A percentile compares a stretch with the other conserved stretches of the same genome.
Evolutionary conservation across 2,113 vertebrate species (phyloP).

Genomic region (Ceyx margarethae): DNA sequence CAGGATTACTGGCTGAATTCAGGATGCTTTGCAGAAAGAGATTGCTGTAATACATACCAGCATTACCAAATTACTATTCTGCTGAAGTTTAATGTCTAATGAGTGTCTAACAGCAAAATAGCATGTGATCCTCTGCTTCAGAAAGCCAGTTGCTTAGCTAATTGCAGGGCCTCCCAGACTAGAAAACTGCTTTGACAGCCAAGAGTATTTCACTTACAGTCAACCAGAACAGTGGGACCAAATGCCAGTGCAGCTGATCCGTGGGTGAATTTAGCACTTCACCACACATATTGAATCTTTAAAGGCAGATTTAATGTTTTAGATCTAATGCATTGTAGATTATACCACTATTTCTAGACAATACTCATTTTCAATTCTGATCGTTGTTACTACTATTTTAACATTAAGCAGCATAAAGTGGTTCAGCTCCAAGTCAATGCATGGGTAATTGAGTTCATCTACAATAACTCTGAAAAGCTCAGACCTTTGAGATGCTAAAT

Average conservation of each 20-base stretch:
- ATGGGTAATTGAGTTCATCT: constrained; percentile 24
- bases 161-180: constrained; percentile 19
- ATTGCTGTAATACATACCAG: neutral
- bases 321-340: neutral
- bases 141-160: constrained; percentile 2
- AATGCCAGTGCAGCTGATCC: neutral
- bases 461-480: neutral
- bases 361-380: neutral
- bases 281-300: constrained; percentile 17
- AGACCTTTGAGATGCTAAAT: constrained; percentile 23
- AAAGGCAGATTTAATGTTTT: constrained; percentile 24
- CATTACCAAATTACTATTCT: constrained; percentile 43
- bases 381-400: constrained; percentile 14
- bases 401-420: neutral
- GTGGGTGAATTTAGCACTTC: neutral
- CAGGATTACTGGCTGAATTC: neutral
- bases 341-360: neutral
- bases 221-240: neutral
- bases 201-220: neutral
- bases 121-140: neutral
- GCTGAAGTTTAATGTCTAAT: constrained; percentile 1
- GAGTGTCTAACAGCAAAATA: constrained; percentile 6
- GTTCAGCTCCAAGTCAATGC: constrained; percentile 14
- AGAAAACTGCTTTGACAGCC: neutral
- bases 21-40: neutral